Evolutionary conservation across 2,797 vertebrate species (phyloP).

Genomic region (Scolopax rusticola): DNA sequence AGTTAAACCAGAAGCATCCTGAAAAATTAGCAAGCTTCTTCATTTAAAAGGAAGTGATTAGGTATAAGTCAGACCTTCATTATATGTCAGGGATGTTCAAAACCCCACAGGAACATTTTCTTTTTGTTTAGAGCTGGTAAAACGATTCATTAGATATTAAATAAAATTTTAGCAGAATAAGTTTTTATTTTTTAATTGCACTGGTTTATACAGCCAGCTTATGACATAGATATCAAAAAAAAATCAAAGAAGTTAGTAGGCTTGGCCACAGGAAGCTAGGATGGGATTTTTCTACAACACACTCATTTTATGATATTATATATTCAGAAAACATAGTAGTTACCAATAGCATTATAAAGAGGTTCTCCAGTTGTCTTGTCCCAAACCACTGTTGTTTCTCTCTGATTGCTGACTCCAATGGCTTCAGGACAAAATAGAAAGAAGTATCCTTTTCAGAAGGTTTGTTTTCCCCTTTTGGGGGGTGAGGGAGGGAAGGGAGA

Average conservation of each 20-base stretch:
- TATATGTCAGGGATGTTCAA: background rate
- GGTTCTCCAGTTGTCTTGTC: conserved; percentile 96
- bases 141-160: background rate
- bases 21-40: background rate
- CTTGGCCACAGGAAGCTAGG: background rate
- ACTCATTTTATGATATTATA: background rate
- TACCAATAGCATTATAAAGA: conserved; percentile 96
- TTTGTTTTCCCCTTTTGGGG: conserved; percentile 51
- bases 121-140: background rate
- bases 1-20: background rate
- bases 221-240: background rate
- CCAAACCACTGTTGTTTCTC: conserved; percentile 98
- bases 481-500: background rate
- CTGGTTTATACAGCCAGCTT: background rate
- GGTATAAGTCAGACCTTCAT: background rate
- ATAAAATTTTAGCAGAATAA: background rate
- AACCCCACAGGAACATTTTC: background rate
- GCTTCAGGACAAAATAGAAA: conserved; percentile 81
- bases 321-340: conserved; percentile 18
- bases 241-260: background rate
- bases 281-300: background rate
- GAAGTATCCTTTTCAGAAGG: conserved; percentile 60
- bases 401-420: conserved; percentile 96
- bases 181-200: background rate
- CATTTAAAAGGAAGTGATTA: background rate